Evolutionary conservation across 2,797 vertebrate species (phyloP), one percentile per base, ranked within the genome.

Genomic region (Protosalanx chinensis): DNA sequence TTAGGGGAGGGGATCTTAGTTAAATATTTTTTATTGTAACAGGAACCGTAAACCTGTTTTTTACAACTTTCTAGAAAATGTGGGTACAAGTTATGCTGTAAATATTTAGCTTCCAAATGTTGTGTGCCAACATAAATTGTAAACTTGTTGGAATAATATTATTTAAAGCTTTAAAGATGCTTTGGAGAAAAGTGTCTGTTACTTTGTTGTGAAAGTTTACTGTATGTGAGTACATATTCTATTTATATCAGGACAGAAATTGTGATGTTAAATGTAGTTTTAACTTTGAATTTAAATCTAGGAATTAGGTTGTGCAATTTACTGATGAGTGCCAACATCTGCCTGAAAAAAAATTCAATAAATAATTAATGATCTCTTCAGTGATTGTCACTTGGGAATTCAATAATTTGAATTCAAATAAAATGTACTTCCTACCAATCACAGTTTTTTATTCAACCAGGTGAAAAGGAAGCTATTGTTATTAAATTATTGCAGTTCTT

Each of bases 91-190:
- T 72, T 23, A 33, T 76, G 69, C 70, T 87, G 79, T 80, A 80
- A 77, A 81, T 85, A 72, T 70, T 56, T 6, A 84, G 72, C 71
- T 60, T 6, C 35, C 33, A 75, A 4, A 37, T 68, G 83, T 53
- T 16, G 51, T 72, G 84, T 89, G 86, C 86, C 84, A 87, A 86
- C 64, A 53, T 80, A 72, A 79, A 64, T 60, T 30, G 15, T 49
- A 70, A 68, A 83, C 72, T 30, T 66, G 70, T 67, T 79, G 1
- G 57, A 66, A 70, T 30, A 49, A n/a, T n/a, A 33, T 37, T 70
- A 20, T 79, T 79, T 58, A 85, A 65, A 84, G 80, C 86, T 86
- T 89, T 87, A 79, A 71, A 56, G 4, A 49, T 73, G 15, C 49
- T 66, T 16, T 30, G 59, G 35, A 65, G 64, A 73, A 32, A 71